Conservation (phyloP, 2,888 invertebrate species). For the Drosophila phalerata region DNA sequence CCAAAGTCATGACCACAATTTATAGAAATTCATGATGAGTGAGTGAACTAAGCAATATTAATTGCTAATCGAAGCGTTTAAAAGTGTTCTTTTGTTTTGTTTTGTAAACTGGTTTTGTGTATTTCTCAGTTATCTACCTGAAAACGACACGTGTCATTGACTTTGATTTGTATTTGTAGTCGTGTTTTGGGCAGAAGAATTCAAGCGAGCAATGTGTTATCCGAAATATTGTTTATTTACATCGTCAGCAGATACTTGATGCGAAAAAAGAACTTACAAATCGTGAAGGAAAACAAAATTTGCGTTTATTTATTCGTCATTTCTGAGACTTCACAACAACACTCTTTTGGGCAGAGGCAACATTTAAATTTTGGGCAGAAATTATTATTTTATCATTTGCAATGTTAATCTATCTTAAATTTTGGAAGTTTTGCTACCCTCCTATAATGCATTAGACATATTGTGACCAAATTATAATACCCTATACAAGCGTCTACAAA, state of each 20-base stretch:
- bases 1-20: constrained; percentile 56
- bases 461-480: too few relatives aligned
- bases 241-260: constrained; percentile 23
- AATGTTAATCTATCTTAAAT: background rate
- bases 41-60: constrained; percentile 50
- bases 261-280: background rate
- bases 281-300: background rate
- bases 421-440: too few relatives aligned
- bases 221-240: constrained; percentile 7
- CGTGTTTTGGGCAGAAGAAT: constrained; percentile 21
- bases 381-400: background rate
- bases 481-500: too few relatives aligned
- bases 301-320: background rate
- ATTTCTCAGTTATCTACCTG: constrained; percentile 44
- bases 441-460: too few relatives aligned
- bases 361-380: background rate
- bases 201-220: constrained; percentile 39
- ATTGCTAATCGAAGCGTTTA: constrained; percentile 67
- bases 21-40: constrained; percentile 15
- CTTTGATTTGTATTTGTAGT: constrained; percentile 42
- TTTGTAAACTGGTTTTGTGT: constrained; percentile 52
- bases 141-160: constrained; percentile 62
- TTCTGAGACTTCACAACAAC: background rate
- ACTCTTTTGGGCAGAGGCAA: background rate
- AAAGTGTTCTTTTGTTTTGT: constrained; percentile 62